phyloP scores from a whole-genome alignment of 1,140 invertebrate genomes.

The Aporrectodea caliginosa region DNA sequence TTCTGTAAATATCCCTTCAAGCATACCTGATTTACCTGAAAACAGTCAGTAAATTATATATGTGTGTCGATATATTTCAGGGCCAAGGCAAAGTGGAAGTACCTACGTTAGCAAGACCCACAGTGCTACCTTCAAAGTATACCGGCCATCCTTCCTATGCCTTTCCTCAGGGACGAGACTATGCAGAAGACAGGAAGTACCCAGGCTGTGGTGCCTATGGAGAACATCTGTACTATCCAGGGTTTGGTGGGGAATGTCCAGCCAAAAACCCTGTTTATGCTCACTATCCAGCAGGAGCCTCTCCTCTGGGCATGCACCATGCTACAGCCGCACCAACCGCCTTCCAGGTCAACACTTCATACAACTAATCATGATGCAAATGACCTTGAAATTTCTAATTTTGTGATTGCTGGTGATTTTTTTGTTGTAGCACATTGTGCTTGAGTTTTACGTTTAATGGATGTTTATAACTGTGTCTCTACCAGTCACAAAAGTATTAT shows the following conservation, averaged over 20 bases:
- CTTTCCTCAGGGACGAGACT: constrained; percentile 46
- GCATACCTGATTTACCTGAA: no score
- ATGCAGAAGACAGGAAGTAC: constrained; percentile 46
- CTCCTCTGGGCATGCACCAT: neutral
- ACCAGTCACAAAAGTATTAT: no score
- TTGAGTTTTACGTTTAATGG: no score
- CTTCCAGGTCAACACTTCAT: neutral
- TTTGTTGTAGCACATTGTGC: no score
- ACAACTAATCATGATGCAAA: neutral
- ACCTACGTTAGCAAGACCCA: constrained; percentile 44
- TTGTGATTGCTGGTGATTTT: no score
- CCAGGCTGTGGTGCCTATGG: constrained; percentile 37
- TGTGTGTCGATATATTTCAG: no score
- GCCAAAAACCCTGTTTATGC: neutral
- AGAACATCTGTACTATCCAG: neutral
- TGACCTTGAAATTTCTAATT: no score
- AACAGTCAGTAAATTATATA: no score
- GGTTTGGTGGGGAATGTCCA: neutral
- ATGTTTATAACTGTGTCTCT: no score
- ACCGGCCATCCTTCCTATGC: constrained; percentile 53
- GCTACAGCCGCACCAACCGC: neutral
- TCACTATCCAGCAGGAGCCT: neutral
- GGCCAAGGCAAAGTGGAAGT: constrained; percentile 47
- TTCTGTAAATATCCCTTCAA: no score
- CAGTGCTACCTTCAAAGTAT: constrained; percentile 50